Base-by-base conservation (phyloP, 2,113 vertebrate species). In the Struthidea cinerea region DNA sequence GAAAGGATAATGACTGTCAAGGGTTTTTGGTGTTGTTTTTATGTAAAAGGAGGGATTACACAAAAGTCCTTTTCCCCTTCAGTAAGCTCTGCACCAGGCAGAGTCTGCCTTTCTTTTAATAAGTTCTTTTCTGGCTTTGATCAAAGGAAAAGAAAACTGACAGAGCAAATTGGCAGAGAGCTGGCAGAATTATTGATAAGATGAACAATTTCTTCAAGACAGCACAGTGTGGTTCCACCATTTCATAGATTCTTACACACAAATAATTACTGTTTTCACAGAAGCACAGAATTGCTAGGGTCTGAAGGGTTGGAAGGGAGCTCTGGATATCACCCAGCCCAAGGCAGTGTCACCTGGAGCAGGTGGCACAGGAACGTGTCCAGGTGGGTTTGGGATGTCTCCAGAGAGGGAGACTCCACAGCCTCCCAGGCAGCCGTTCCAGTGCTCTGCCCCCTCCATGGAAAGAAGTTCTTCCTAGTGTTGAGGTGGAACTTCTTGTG, bases 401-500 rank as follows among this genome's bases (percentile, higher is more conserved):
- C 49, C 57, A 55, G 56, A 60, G 15, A 20, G 9, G 39, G 23
- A 56, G 7, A n/a, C 7, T 14, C 39, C 70, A 24, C 5, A 6
- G 9, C 30, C 9, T 16, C 30, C 22, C 70, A 30, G 39, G 24
- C 16, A 77, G 46, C 22, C 6, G 10, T 16, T 28, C 18, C 46
- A 33, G 46, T 3, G 39, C 63, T 69, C 39, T 46, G 63, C 9
- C 39, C 1, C 8, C 64, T 3, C 2, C 55, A 28, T 1, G 15
- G 46, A 4, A 33, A 52, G 27, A 59, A 60, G 6, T 5, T 60
- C 18, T 23, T 46, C 22, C 55, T 46, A 1, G 0, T 37, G 6
- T 8, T 37, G 27, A 39, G 55, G 8, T 52, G 39, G 15, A 69
- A 33, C 23, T 33, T 16, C 3, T 33, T 37, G 26, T 37, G 22